Evolutionary conservation across 2,888 invertebrate genomes (phyloP), one percentile per base, ranked within the genome.

Genomic region (Athalia rosae): DNA sequence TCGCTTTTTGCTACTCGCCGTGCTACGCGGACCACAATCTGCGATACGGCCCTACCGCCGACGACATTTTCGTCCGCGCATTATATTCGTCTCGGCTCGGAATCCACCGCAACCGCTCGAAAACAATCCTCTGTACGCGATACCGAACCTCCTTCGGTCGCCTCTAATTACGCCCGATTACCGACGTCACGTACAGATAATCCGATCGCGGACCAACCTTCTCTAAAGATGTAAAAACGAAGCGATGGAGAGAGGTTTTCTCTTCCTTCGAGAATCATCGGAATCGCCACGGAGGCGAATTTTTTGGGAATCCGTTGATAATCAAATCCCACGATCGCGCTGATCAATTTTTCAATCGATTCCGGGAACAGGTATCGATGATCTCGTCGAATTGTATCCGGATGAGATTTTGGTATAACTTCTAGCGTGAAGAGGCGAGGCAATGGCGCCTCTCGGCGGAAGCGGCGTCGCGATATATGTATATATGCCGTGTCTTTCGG

Each of bases 1-100:
- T 87, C 81, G 81, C 84, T 85, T 88, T 87, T 88, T 88, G 74
- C 64, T 47, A 13, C 61, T 47, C 48, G 62, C 47, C 9, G 71
- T 45, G 53, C 59, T 66, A 66, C 15, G 67, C 67, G 53, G 67
- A 67, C 50, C 67, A 41, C 48, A 53, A 67, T 67, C 53, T 67
- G 11, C 67, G 41, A 53, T 41, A 53, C 67, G n/a, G n/a, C n/a
- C n/a, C n/a, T 67, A 50, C 67, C 61, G 45, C n/a, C 28, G 67
- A 8, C 41, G 53, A 67, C 2, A 67, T 67, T 67, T 66, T 53
- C 28, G 15, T 53, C 8, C 53, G 53, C 28, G 53, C 15, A 64
- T 47, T 28, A 9, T 67, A 67, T 15, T 53, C 15, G 53, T 41
- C 41, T 28, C 50, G 28, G 67, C 50, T 67, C 67, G 48, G 50